Percentiles rank a stretch among this genome's conserved stretches.
Conservation (phyloP, 2,797 vertebrate genomes). For the Parauchenoglanis punctatus region DNA sequence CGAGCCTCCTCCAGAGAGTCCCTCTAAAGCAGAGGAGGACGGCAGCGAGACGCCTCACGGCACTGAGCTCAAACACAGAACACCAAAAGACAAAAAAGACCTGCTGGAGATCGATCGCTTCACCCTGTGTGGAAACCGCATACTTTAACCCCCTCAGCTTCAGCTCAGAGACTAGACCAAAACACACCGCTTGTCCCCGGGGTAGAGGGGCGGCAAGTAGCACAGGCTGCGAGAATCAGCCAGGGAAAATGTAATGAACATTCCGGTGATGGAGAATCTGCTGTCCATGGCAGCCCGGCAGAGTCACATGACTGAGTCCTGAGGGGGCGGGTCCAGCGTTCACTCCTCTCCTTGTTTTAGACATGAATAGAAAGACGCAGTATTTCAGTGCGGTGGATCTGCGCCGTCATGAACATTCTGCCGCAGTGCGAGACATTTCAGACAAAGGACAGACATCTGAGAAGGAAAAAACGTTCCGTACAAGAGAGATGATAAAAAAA, state of each 20-base stretch:
- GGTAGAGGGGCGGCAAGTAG: not conserved
- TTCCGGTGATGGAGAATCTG: conserved; percentile 21
- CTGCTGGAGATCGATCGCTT: conserved; percentile 96
- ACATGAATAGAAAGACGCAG: not conserved
- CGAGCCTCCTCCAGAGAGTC: conserved; percentile 48
- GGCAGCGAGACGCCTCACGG: conserved; percentile 66
- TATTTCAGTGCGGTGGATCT: not conserved
- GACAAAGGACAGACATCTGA: not conserved
- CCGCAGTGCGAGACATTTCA: not conserved
- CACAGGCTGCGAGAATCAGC: conserved; percentile 19
- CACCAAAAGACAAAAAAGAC: conserved; percentile 82
- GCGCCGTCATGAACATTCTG: not conserved
- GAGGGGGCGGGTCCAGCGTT: not conserved
- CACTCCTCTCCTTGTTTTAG: not conserved
- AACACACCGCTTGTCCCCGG: not conserved
- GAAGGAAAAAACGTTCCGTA: not conserved
- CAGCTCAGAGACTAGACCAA: not conserved
- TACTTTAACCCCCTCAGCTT: conserved; percentile 62
- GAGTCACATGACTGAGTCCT: not conserved
- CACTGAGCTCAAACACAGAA: conserved; percentile 82
- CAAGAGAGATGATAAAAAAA: not conserved
- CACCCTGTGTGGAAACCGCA: conserved; percentile 96
- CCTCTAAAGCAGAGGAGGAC: conserved; percentile 59
- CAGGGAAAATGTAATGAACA: conserved; percentile 6
- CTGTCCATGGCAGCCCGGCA: conserved; percentile 16